phyloP scores from a whole-genome alignment of 2,113 vertebrate species.

The Thinocorus orbignyianus region DNA sequence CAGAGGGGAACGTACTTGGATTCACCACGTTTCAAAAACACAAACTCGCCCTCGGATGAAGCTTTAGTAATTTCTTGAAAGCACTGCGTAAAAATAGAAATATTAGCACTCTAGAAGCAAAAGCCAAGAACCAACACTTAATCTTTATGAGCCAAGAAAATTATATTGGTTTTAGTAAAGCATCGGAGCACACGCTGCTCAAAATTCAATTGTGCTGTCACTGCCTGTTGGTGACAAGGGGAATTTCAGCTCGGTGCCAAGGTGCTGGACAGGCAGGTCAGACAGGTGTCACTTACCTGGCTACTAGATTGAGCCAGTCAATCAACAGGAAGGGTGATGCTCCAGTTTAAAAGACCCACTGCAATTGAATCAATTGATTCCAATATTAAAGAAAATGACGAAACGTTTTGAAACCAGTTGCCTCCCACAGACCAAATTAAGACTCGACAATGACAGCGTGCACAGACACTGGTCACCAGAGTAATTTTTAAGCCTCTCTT shows the following conservation, averaged over 20 bases:
- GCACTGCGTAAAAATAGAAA: neutral
- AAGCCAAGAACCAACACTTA: neutral
- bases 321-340: neutral
- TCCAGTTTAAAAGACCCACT: neutral
- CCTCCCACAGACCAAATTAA: neutral
- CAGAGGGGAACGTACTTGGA: neutral
- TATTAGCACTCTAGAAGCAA: accelerated
- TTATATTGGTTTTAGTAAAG: neutral
- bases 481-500: neutral
- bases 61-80: neutral
- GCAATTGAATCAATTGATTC: neutral
- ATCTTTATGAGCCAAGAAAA: neutral
- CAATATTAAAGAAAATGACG: neutral
- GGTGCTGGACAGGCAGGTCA: neutral
- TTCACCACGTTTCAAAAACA: neutral
- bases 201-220: neutral
- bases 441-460: accelerated
- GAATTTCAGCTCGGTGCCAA: neutral
- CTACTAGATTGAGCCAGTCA: neutral
- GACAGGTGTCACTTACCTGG: accelerated
- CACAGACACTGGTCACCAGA: no score
- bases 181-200: neutral
- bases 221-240: neutral
- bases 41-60: neutral
- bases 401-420: neutral